phyloP scores from a whole-genome alignment of 2,113 vertebrate genomes.

The Xiphias gladius region DNA sequence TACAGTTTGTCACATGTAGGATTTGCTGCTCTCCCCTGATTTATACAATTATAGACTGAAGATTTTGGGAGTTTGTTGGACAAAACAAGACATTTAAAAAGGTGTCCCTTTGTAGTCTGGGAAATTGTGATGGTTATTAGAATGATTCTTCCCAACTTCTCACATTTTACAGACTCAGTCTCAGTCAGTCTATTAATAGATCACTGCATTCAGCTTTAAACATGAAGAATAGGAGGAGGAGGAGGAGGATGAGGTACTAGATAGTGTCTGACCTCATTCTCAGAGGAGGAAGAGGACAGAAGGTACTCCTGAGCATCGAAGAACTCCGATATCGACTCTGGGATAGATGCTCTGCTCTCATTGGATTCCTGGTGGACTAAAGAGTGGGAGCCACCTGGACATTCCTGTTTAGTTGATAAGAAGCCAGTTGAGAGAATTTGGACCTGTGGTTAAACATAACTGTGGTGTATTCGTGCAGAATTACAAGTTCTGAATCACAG shows the following conservation, averaged over 20 bases:
- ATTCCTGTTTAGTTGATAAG: conserved; percentile 83
- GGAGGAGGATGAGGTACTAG: background rate
- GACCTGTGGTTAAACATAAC: background rate
- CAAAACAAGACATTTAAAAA: background rate
- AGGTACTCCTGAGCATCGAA: conserved; percentile 98
- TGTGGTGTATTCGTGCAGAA: background rate
- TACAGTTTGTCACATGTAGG: too few species aligned
- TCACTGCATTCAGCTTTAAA: conserved; percentile 6
- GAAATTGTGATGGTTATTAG: background rate
- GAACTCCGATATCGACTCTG: conserved; percentile 96
- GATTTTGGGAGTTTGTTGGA: too few species aligned
- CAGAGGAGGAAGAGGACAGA: conserved; percentile 96
- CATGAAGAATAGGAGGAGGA: too few species aligned
- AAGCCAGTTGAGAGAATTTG: conserved; percentile 30
- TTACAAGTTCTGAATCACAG: background rate
- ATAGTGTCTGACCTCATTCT: conserved; percentile 90
- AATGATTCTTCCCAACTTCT: background rate
- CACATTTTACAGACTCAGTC: background rate
- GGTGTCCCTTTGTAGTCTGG: too few species aligned
- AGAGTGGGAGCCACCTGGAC: conserved; percentile 83
- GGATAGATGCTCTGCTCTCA: conserved; percentile 92
- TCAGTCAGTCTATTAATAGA: background rate
- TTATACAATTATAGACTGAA: too few species aligned
- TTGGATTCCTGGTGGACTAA: conserved; percentile 95
- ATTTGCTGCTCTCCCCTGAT: too few species aligned